These are phyloP conservation scores for Cryptoblepharus egeriae DNA, from an alignment of 2,797 vertebrate species.

Conservation along the genomic window DNA sequence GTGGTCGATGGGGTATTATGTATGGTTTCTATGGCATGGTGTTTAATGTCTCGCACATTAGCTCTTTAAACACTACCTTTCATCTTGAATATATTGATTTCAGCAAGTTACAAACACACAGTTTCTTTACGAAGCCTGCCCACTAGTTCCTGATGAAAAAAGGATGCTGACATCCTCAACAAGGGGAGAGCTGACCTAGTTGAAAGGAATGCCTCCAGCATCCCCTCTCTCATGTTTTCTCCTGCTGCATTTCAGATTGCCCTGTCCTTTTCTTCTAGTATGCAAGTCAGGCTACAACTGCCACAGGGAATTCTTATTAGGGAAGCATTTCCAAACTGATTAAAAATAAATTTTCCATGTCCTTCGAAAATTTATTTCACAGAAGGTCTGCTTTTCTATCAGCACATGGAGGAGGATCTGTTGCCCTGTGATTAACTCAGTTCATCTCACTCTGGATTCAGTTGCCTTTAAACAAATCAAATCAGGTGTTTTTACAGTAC, in stretches of 20 bases:
- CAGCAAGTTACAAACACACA: constrained; percentile 30
- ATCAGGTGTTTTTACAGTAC: constrained; percentile 64
- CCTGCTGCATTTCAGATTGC: constrained; percentile 35
- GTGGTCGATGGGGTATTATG: constrained; percentile 39
- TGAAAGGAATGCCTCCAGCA: constrained; percentile 44
- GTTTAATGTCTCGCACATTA: constrained; percentile 69
- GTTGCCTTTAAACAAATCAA: constrained; percentile 51
- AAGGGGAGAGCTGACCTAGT: constrained; percentile 44
- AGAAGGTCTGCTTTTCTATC: constrained; percentile 63
- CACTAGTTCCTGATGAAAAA: constrained; percentile 56
- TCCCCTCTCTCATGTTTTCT: constrained; percentile 54
- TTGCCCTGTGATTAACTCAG: constrained; percentile 63
- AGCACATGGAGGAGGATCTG: constrained; percentile 59
- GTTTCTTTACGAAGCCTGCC: constrained; percentile 32
- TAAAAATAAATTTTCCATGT: constrained; percentile 70
- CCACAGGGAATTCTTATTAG: constrained; percentile 63
- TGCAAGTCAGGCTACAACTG: constrained; percentile 57
- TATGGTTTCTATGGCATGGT: constrained; percentile 55
- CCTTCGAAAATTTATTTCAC: constrained; percentile 70
- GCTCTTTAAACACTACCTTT: constrained; percentile 62
- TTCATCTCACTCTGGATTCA: constrained; percentile 68
- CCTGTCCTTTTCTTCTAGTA: constrained; percentile 42
- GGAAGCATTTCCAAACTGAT: constrained; percentile 70
- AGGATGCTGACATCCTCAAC: constrained; percentile 58
- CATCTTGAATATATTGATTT: constrained; percentile 51